A percentile compares a stretch with the other conserved stretches of the same genome.
Conservation (phyloP, 2,888 invertebrate species). For the Volucella inanis region DNA sequence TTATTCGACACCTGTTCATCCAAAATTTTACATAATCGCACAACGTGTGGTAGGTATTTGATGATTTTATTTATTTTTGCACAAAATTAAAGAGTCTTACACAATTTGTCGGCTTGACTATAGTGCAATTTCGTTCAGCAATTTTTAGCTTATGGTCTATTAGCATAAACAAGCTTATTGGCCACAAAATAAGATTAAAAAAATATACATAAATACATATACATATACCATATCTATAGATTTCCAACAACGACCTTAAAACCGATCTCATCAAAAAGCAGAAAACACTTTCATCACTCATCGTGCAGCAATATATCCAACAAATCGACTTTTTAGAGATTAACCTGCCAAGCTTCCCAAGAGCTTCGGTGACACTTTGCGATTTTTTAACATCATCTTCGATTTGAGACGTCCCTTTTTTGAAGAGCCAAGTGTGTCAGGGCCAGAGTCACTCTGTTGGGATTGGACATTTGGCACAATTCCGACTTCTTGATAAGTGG, state of each 20-base stretch:
- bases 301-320: constrained; percentile 9
- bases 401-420: constrained; percentile 32
- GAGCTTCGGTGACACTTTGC: constrained; percentile 67
- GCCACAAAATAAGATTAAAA: too few relatives aligned
- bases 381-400: constrained; percentile 53
- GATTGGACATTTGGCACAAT: constrained; percentile 16
- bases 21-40: too few relatives aligned
- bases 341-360: constrained; percentile 56
- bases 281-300: constrained; percentile 36
- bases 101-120: too few relatives aligned
- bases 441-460: constrained; percentile 13
- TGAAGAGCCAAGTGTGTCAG: constrained; percentile 60
- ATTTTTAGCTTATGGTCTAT: too few relatives aligned
- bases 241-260: constrained; percentile 61
- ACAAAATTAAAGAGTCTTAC: too few relatives aligned
- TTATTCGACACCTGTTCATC: too few relatives aligned
- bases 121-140: too few relatives aligned
- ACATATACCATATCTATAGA: not conserved
- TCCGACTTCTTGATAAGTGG: constrained; percentile 41
- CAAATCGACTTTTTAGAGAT: not conserved
- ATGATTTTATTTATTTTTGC: too few relatives aligned
- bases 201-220: too few relatives aligned
- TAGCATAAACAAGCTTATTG: too few relatives aligned
- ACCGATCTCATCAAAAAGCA: constrained; percentile 49
- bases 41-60: too few relatives aligned